Evolutionary conservation across 2,113 vertebrate species (phyloP), one percentile per base, ranked within the genome.

Genomic region (Octodon degus): DNA sequence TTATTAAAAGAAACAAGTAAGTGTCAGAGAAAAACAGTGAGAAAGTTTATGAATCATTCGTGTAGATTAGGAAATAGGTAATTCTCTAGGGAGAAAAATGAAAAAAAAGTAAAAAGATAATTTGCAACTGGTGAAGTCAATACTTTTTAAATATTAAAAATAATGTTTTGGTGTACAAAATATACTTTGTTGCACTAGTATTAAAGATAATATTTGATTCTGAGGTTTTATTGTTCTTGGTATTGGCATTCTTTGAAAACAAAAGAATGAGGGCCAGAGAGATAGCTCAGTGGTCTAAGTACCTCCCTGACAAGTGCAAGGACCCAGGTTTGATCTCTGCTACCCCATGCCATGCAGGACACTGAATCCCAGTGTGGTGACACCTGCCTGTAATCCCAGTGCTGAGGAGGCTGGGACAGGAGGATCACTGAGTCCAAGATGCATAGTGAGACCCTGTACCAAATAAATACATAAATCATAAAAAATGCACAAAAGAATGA

Each of bases 91-190:
- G 0, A 1, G 4, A 47, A 34, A 70, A 60, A n/a, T 14, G 6
- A 68, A 76, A 40, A 40, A 94, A 89, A 74, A 16, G 2, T 76
- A 60, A 88, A 22, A 53, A 70, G 34, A 95, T 67, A 58, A 76
- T 40, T 27, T 77, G 40, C 89, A 87, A 70, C 1, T 72, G 12
- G 55, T 4, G 4, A 84, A 62, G 14, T 11, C 30, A 65, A 80
- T 43, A 65, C 25, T 63, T 93, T 74, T 81, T 60, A 67, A 20
- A 24, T 70, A 90, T n/a, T 76, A 32, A 62, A 96, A 92, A 91
- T 72, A 80, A 82, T 79, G 3, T 34, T 32, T 68, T 76, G 17
- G 62, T 77, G 30, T 72, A 0, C 43, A 77, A 87, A 80, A 72
- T 43, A 43, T 7, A 60, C 40, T 94, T 63, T 25, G 1, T 30